Evolutionary conservation across 2,888 invertebrate genomes (phyloP).

Genomic region (Altica lythri): DNA sequence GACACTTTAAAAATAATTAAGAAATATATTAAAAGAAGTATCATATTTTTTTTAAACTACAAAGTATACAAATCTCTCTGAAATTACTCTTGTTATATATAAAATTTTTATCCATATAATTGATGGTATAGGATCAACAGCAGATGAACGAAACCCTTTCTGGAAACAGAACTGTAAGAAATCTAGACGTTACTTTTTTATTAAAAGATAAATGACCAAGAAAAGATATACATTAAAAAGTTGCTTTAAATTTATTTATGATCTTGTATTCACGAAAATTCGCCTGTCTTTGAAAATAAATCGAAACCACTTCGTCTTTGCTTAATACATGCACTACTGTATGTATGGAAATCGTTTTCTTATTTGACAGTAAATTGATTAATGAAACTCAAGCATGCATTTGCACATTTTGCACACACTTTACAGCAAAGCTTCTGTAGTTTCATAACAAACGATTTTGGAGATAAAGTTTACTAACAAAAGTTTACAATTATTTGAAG

Average conservation of each 20-base stretch:
- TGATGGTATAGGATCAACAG: neutral
- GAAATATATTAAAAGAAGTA: too few species aligned
- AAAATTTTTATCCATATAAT: neutral
- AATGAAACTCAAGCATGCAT: neutral
- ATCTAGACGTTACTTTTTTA: constrained; percentile 14
- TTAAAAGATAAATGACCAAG: constrained; percentile 12
- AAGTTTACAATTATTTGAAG: too few species aligned
- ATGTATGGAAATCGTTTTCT: neutral
- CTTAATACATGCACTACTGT: neutral
- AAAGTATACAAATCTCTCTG: too few species aligned
- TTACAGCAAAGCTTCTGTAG: too few species aligned
- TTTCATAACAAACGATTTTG: too few species aligned
- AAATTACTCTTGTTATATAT: too few species aligned
- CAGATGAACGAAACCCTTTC: neutral
- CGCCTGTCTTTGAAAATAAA: constrained; percentile 7
- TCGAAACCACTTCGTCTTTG: neutral
- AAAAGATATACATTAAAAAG: constrained; percentile 5
- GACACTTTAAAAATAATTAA: too few species aligned
- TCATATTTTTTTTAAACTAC: too few species aligned
- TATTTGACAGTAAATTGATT: neutral
- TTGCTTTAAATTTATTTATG: constrained; percentile 17
- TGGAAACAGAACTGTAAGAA: neutral
- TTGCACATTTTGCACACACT: too few species aligned
- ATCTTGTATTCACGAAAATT: constrained; percentile 6
- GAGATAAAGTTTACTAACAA: too few species aligned